These are phyloP conservation scores for Symphodus melops DNA, from an alignment of 2,113 vertebrate genomes.

Conservation along the genomic window DNA sequence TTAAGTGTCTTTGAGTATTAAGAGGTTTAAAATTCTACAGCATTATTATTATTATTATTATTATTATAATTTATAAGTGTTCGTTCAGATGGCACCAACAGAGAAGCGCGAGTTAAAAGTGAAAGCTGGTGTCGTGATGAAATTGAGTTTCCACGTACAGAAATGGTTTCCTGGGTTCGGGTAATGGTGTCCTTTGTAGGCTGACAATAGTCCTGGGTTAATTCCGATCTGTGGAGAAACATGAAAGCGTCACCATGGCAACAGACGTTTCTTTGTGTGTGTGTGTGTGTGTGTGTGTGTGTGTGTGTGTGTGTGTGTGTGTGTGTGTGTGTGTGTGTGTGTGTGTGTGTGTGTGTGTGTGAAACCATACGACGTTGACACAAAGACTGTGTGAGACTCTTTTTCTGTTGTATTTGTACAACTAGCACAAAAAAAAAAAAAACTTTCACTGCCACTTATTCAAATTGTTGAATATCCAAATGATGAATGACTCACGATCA, in stretches of 20 bases:
- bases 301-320: constrained; percentile 9
- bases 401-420: neutral
- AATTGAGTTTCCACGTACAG: constrained; percentile 85
- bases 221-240: constrained; percentile 92
- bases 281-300: constrained; percentile 12
- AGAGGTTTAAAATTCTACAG: too few relatives aligned
- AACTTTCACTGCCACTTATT: too few relatives aligned
- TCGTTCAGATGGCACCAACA: too few relatives aligned
- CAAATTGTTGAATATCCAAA: too few relatives aligned
- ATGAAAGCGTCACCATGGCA: constrained; percentile 50
- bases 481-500: constrained; percentile 89
- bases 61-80: too few relatives aligned
- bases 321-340: neutral
- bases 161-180: constrained; percentile 99
- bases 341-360: neutral
- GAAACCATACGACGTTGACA: constrained; percentile 5
- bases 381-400: neutral
- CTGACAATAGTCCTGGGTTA: constrained; percentile 97
- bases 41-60: too few relatives aligned
- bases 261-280: constrained; percentile 6
- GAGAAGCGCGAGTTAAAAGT: neutral
- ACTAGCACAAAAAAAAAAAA: neutral
- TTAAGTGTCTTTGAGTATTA: too few relatives aligned
- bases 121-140: constrained; percentile 12
- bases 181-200: constrained; percentile 98